Evolutionary conservation across 2,797 vertebrate species (phyloP).

Genomic region (Silurus lanzhouensis): DNA sequence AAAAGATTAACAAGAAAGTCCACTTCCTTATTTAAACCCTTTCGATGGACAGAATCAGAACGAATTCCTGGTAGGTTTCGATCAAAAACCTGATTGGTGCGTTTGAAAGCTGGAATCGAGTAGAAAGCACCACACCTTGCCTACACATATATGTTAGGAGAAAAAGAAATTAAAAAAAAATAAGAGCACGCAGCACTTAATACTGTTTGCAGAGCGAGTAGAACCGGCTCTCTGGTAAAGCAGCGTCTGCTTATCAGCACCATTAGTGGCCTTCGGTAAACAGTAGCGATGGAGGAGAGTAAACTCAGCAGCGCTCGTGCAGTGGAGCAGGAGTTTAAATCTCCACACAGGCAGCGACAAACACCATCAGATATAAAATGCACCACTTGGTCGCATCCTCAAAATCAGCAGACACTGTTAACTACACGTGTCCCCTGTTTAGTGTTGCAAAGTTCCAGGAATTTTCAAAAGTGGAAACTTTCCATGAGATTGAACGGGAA

Average conservation of each 20-base stretch:
- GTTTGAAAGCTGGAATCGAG: neutral
- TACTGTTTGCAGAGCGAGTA: conserved; percentile 10
- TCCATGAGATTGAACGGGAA: too few species aligned
- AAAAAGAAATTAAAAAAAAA: too few species aligned
- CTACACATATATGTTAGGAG: neutral
- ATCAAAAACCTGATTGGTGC: too few species aligned
- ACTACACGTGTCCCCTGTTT: too few species aligned
- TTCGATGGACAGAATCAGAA: too few species aligned
- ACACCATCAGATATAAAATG: too few species aligned
- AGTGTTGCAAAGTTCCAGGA: too few species aligned
- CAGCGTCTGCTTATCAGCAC: conserved; percentile 2
- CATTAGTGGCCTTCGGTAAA: conserved; percentile 26
- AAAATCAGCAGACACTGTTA: neutral
- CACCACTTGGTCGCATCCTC: neutral
- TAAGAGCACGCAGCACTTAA: neutral
- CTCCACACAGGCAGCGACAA: neutral
- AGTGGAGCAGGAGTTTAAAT: neutral
- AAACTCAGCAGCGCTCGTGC: neutral
- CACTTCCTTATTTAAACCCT: too few species aligned
- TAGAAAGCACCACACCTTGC: neutral
- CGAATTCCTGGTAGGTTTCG: too few species aligned
- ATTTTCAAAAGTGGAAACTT: too few species aligned
- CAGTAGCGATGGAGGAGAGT: neutral
- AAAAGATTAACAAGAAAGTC: neutral
- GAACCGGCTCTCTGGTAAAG: neutral